Percentiles rank a stretch among this genome's conserved stretches.
Conservation (phyloP, 1,140 invertebrate genomes). For the Rhopalosiphum padi region DNA sequence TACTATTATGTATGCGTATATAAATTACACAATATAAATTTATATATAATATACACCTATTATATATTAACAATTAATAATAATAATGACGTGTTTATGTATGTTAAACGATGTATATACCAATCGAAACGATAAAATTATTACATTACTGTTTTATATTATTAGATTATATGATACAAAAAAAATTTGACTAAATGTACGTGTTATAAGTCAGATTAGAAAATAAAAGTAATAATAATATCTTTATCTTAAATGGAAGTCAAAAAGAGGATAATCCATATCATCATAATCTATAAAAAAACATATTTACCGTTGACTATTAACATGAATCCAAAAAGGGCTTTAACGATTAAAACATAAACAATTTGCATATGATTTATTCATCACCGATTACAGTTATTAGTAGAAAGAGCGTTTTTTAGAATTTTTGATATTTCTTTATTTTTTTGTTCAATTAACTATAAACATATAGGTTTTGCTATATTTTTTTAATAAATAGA, state of each 20-base stretch:
- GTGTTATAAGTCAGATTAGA: constrained; percentile 17
- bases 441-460: not conserved
- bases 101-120: not conserved
- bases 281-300: not conserved
- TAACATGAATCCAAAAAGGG: not conserved
- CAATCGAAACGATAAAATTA: not conserved
- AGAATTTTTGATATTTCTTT: not conserved
- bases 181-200: constrained; percentile 31
- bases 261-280: not conserved
- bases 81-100: not conserved
- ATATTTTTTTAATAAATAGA: not conserved
- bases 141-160: not conserved
- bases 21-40: not conserved
- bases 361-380: not conserved
- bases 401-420: not conserved
- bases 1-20: constrained; percentile 1
- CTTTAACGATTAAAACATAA: not conserved
- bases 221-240: constrained; percentile 30
- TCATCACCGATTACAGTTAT: not conserved
- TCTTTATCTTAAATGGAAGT: constrained; percentile 29
- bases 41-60: not conserved
- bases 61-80: constrained; percentile 5
- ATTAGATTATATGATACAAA: not conserved
- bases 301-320: constrained; percentile 15
- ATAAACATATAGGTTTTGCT: not conserved